Percentiles rank a stretch among this genome's conserved stretches.
These are phyloP conservation scores for Gambusia affinis DNA, from an alignment of 2,113 vertebrate genomes.

Conservation along the genomic window DNA sequence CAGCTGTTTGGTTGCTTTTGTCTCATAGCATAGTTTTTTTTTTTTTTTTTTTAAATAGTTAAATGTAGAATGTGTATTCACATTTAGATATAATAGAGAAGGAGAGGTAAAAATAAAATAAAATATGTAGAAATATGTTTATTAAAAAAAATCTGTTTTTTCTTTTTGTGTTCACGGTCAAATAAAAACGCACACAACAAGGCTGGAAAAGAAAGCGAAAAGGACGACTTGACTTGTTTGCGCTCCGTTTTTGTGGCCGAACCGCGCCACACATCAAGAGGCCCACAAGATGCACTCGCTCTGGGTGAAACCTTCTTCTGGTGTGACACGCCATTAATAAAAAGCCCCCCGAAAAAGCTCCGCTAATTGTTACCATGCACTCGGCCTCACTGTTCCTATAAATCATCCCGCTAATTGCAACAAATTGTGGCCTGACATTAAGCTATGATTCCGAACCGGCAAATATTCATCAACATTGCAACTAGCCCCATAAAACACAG, in stretches of 20 bases:
- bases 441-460: constrained; percentile 82
- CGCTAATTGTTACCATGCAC: constrained; percentile 83
- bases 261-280: constrained; percentile 52
- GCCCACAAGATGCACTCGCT: constrained; percentile 58
- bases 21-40: constrained; percentile 69
- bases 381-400: constrained; percentile 76
- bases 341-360: constrained; percentile 72
- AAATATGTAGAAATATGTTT: too few relatives aligned
- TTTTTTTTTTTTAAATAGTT: constrained; percentile 53
- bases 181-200: constrained; percentile 2
- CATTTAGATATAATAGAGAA: background rate
- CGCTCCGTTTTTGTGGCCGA: constrained; percentile 19
- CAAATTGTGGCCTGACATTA: constrained; percentile 84
- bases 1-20: constrained; percentile 82
- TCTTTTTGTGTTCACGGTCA: background rate
- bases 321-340: constrained; percentile 81
- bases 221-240: constrained; percentile 2
- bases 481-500: constrained; percentile 78
- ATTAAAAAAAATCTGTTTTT: background rate
- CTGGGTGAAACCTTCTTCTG: constrained; percentile 69
- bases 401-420: constrained; percentile 83
- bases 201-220: constrained; percentile 7
- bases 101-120: background rate
- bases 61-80: constrained; percentile 12
- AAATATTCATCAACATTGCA: constrained; percentile 84